These are phyloP conservation scores for Plecturocebus donacophilus DNA, from an alignment of 2,113 vertebrate species.

Conservation along the genomic window DNA sequence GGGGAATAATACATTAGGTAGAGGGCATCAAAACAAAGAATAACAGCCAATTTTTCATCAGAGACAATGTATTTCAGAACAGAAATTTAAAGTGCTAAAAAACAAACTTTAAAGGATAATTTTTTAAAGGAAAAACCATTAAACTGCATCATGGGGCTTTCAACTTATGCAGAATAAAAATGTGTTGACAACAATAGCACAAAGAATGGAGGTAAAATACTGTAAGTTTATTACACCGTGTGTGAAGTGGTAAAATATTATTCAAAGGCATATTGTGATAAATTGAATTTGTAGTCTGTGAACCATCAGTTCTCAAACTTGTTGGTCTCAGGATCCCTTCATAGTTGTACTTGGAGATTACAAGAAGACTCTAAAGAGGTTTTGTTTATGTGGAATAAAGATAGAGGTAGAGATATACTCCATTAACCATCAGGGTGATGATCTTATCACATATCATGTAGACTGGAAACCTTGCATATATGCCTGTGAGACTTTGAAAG, in stretches of 20 bases:
- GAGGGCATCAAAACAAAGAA: not conserved
- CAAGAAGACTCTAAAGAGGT: not conserved
- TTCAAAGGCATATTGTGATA: not conserved
- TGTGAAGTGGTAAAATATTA: not conserved
- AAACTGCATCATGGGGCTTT: not conserved
- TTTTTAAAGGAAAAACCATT: not conserved
- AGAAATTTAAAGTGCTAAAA: not conserved
- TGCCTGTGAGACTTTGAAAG: not conserved
- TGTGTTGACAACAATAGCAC: not conserved
- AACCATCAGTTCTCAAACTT: not conserved
- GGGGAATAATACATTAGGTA: not conserved
- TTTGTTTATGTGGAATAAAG: not conserved
- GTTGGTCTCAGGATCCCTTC: not conserved
- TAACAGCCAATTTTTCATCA: not conserved
- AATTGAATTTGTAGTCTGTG: not conserved
- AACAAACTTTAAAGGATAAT: not conserved
- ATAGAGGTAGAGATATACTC: not conserved
- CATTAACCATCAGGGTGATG: not conserved
- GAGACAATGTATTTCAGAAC: not conserved
- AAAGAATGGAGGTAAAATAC: not conserved
- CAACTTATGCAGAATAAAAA: not conserved
- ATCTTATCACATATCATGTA: not conserved
- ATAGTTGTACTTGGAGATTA: not conserved
- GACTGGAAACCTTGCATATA: not conserved
- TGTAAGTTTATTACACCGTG: not conserved